Base-by-base conservation (phyloP, 2,888 invertebrate genomes). In the Axea sp. region DNA sequence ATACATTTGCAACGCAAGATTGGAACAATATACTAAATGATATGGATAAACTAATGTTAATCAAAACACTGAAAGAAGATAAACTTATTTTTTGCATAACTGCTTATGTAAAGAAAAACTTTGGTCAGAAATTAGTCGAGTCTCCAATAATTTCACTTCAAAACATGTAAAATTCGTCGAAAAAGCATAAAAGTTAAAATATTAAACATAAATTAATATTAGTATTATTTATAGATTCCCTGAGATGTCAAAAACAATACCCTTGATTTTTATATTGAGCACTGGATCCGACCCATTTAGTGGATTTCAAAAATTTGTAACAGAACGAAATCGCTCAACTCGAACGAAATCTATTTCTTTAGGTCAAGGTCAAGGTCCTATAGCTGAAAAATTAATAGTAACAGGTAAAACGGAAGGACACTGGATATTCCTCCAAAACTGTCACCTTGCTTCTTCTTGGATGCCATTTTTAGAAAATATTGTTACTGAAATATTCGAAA, bases 381-480 rank as follows among this genome's bases (percentile, higher is more conserved):
- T 95, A 2, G 97, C 97, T 0, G 94, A 96, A 82, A 92, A 91
- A 80, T 89, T 96, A 89, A 94, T 97, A 30, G 91, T 90, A 12
- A 88, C 89, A 51, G 96, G 94, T 0, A 90, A 91, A 77, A 89
- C 89, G 0, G 89, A 91, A 53, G 97, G 97, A 0, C 92, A 94
- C 75, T 98, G 98, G 98, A 92, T 98, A 3, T 95, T 96, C 85
- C 89, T 89, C n/a, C 91, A 96, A 91, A 97, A 97, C 86, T 97
- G 96, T 81, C 97, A 98, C 85, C 89, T 98, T 81, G 97, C 97
- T 1, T 94, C 95, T 0, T 96, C 96, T 0, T 98, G 97, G 97
- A 96, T 98, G 96, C 89, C 93, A 11, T 89, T 90, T 1, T 90
- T 98, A 88, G 97, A 97, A 86, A 89, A 92, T 72, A 91, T 95